Percentiles rank a stretch among this genome's conserved stretches.
Conservation (phyloP, 2,888 invertebrate genomes). For the Pheosia tremula region DNA sequence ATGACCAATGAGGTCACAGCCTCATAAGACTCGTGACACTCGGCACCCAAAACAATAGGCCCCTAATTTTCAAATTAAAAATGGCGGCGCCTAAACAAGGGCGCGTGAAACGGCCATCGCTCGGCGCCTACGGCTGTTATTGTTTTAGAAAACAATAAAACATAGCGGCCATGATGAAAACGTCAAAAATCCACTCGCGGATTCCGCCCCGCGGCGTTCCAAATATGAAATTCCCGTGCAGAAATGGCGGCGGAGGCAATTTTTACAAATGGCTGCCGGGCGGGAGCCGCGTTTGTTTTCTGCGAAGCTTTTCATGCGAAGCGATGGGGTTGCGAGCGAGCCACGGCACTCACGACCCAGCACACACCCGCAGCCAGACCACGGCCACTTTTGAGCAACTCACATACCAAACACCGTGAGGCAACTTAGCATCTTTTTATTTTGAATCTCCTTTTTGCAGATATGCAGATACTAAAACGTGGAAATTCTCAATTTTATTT, state of each 20-base stretch:
- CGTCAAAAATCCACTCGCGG: constrained; percentile 69
- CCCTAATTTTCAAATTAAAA: constrained; percentile 78
- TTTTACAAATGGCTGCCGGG: constrained; percentile 83
- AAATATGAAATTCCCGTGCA: constrained; percentile 81
- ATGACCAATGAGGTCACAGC: constrained; percentile 45
- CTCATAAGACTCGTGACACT: constrained; percentile 36
- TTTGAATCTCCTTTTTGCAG: too few species aligned
- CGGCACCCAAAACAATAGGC: constrained; percentile 43
- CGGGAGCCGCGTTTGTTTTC: constrained; percentile 65
- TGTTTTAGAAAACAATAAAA: constrained; percentile 81
- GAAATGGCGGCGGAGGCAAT: constrained; percentile 82
- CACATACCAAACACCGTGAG: not conserved
- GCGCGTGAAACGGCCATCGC: constrained; percentile 67
- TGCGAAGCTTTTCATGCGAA: constrained; percentile 44
- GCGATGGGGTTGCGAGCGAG: constrained; percentile 31
- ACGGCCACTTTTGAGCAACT: not conserved
- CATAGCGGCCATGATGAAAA: constrained; percentile 69
- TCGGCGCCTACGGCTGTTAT: constrained; percentile 46
- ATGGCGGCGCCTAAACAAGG: constrained; percentile 74
- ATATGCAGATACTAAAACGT: too few species aligned
- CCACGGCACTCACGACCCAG: constrained; percentile 7
- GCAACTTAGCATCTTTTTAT: too few species aligned
- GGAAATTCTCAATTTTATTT: too few species aligned
- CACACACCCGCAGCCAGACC: not conserved
- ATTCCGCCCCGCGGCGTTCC: constrained; percentile 76